These are phyloP conservation scores for Phyllotreta cruciferae DNA, from an alignment of 2,888 invertebrate genomes.

Conservation along the genomic window DNA sequence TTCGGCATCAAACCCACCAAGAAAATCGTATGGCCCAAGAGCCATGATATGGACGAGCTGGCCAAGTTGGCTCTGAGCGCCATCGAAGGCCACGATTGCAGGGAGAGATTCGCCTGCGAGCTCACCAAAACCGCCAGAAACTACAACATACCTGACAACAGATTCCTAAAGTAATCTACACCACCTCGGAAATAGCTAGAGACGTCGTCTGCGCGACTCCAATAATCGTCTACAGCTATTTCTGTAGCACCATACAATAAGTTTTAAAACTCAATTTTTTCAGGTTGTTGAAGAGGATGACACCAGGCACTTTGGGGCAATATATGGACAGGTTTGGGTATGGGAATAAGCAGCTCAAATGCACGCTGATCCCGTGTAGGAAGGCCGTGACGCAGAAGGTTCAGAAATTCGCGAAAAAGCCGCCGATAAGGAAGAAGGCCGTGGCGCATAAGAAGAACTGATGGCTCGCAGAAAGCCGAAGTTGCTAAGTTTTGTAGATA, in stretches of 20 bases:
- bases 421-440: slow-evolving; percentile 42
- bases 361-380: slow-evolving; percentile 57
- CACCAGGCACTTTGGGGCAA: slow-evolving; percentile 53
- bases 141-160: slow-evolving; percentile 55
- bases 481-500: no score
- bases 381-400: slow-evolving; percentile 37
- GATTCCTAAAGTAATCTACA: slow-evolving; percentile 57
- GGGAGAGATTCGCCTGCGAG: slow-evolving; percentile 61
- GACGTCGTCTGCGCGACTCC: background rate
- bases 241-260: background rate
- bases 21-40: slow-evolving; percentile 44
- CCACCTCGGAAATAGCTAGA: background rate
- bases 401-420: slow-evolving; percentile 36
- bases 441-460: slow-evolving; percentile 44
- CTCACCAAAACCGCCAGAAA: slow-evolving; percentile 58
- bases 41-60: slow-evolving; percentile 55
- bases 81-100: slow-evolving; percentile 61
- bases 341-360: slow-evolving; percentile 53
- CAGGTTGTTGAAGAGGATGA: slow-evolving; percentile 55
- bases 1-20: slow-evolving; percentile 53
- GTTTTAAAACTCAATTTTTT: slow-evolving; percentile 34
- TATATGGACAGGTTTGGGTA: slow-evolving; percentile 55
- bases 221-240: background rate
- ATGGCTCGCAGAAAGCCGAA: slow-evolving; percentile 28
- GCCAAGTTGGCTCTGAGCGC: slow-evolving; percentile 59